These are phyloP conservation scores for Pseudorhiza aurosa DNA, from an alignment of 30 jellyfish, hydroid and myxozoan species.

Conservation along the genomic window DNA sequence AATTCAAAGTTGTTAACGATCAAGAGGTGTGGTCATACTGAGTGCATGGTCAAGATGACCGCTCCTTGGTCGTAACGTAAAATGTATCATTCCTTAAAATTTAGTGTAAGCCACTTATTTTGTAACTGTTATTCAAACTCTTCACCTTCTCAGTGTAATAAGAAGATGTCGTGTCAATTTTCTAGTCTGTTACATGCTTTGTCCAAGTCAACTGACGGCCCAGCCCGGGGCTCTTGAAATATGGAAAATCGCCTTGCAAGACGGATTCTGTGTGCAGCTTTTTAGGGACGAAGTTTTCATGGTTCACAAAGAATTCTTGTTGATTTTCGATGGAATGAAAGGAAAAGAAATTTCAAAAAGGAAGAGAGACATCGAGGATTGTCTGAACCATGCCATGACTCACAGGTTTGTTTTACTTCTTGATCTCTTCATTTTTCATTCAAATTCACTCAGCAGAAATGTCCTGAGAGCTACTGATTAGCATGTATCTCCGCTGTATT, in stretches of 20 bases:
- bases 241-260: constrained; percentile 90
- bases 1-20: too few relatives aligned
- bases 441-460: too few relatives aligned
- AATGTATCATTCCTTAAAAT: too few relatives aligned
- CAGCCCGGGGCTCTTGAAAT: constrained; percentile 79
- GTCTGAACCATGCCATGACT: constrained; percentile 64
- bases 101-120: too few relatives aligned
- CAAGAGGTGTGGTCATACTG: too few relatives aligned
- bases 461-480: too few relatives aligned
- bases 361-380: constrained; percentile 86
- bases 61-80: too few relatives aligned
- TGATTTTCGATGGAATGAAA: constrained; percentile 73
- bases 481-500: too few relatives aligned
- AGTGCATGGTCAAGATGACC: too few relatives aligned
- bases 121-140: too few relatives aligned
- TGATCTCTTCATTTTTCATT: too few relatives aligned
- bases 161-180: neutral
- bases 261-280: constrained; percentile 79
- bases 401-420: constrained; percentile 60
- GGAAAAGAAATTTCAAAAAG: constrained; percentile 90
- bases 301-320: constrained; percentile 82
- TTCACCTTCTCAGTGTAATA: too few relatives aligned
- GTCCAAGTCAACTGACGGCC: constrained; percentile 98
- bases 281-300: constrained; percentile 88
- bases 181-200: constrained; percentile 84